Evolutionary conservation across 2,888 invertebrate species (phyloP).

Genomic region (Pycnomerus fuliginosus): DNA sequence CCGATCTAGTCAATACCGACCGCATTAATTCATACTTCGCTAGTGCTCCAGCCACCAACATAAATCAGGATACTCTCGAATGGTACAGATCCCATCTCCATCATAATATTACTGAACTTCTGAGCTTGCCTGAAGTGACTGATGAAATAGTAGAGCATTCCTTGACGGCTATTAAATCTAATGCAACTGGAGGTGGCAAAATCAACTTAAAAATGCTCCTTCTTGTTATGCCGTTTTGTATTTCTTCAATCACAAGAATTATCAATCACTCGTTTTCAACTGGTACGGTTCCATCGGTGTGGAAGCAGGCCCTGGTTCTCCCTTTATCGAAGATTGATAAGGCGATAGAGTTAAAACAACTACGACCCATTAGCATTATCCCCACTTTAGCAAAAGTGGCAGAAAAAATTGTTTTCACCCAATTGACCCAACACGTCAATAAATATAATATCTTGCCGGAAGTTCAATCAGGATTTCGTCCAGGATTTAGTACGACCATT

Average conservation of each 20-base stretch:
- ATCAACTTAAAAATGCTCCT: neutral
- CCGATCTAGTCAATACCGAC: neutral
- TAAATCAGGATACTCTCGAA: neutral
- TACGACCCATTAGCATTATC: neutral
- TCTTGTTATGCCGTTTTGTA: neutral
- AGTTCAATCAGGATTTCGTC: too few relatives aligned
- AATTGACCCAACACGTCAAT: too few relatives aligned
- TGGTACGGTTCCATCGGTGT: neutral
- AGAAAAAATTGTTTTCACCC: neutral
- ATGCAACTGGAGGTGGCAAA: neutral
- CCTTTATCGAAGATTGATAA: neutral
- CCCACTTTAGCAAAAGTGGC: neutral
- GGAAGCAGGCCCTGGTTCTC: neutral
- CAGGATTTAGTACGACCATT: too few relatives aligned
- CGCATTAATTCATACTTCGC: neutral
- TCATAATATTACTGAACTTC: neutral
- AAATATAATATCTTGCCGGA: too few relatives aligned
- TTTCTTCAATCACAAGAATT: neutral
- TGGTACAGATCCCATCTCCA: neutral
- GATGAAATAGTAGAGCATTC: neutral
- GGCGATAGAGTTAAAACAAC: neutral
- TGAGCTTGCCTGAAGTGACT: neutral
- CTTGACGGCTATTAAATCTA: neutral
- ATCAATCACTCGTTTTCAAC: neutral
- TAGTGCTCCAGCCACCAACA: neutral